These are phyloP conservation scores for Tipula lateralis DNA, from an alignment of 2,888 invertebrate species.

Conservation along the genomic window DNA sequence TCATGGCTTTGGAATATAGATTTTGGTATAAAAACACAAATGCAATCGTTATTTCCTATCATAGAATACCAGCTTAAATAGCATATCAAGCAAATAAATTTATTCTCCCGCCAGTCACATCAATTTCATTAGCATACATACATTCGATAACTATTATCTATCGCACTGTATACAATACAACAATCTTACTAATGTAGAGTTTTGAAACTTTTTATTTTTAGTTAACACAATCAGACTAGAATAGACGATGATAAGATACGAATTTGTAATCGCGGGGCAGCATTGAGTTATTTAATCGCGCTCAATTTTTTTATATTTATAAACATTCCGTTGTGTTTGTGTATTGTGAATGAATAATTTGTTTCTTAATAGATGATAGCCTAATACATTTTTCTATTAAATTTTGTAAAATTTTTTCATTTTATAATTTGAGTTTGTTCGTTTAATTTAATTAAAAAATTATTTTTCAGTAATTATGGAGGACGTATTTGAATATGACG, in stretches of 20 bases:
- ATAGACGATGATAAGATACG: not conserved
- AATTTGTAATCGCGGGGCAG: not conserved
- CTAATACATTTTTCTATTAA: not conserved
- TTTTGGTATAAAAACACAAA: too few relatives aligned
- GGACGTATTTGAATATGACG: not conserved
- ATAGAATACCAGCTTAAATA: not conserved
- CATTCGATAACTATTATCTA: not conserved
- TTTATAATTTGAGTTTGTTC: not conserved
- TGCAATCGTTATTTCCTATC: not conserved
- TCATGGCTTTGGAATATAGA: too few relatives aligned
- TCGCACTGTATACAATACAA: not conserved
- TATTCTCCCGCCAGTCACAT: not conserved
- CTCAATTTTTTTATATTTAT: not conserved
- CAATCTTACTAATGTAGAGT: not conserved
- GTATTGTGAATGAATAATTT: not conserved
- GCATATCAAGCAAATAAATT: not conserved
- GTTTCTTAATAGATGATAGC: not conserved
- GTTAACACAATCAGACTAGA: not conserved
- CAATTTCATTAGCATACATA: not conserved
- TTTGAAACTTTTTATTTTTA: not conserved
- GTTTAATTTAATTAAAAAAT: not conserved
- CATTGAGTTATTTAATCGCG: not conserved
- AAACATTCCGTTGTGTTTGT: not conserved
- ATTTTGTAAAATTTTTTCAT: slow-evolving; percentile 24
- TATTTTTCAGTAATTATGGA: not conserved